phyloP scores from a whole-genome alignment of 2,888 invertebrate genomes.

The Crioceris asparagi region DNA sequence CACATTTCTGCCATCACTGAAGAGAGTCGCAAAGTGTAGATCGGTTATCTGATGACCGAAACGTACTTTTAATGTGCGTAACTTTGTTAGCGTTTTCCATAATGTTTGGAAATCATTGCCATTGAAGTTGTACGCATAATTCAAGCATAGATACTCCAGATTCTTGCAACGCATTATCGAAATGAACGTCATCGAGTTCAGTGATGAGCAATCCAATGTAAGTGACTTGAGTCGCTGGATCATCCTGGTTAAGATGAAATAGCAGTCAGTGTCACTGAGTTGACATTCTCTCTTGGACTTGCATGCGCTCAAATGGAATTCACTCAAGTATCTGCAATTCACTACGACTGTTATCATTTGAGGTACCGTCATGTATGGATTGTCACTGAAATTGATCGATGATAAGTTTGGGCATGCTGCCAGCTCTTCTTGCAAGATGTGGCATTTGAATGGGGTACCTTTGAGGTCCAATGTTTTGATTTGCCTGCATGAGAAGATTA shows the following conservation, averaged over 20 bases:
- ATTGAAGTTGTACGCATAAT: conserved; percentile 16
- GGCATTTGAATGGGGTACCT: conserved; percentile 12
- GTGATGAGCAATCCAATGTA: conserved; percentile 15
- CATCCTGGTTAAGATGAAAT: conserved; percentile 11
- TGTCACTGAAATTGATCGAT: conserved; percentile 13
- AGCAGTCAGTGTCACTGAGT: conserved; percentile 11
- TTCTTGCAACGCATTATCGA: conserved; percentile 13
- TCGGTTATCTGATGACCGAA: conserved; percentile 14
- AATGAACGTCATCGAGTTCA: conserved; percentile 11
- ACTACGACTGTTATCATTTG: conserved; percentile 12
- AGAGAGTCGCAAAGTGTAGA: conserved; percentile 9
- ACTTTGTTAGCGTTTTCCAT: conserved; percentile 11
- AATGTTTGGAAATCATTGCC: conserved; percentile 12
- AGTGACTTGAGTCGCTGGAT: conserved; percentile 10
- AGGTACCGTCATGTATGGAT: conserved; percentile 7
- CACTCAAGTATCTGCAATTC: conserved; percentile 12
- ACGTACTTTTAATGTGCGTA: conserved; percentile 12
- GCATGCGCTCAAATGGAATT: conserved; percentile 14
- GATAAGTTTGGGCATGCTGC: conserved; percentile 6
- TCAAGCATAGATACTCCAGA: conserved; percentile 13
- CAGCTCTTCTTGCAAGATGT: conserved; percentile 15
- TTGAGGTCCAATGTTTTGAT: conserved; percentile 14
- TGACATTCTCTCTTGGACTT: conserved; percentile 11
- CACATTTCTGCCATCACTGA: conserved; percentile 9
- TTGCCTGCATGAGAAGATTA: conserved; percentile 11